phyloP scores from a whole-genome alignment of 2,113 vertebrate genomes.

The Tachuris rubrigastra region DNA sequence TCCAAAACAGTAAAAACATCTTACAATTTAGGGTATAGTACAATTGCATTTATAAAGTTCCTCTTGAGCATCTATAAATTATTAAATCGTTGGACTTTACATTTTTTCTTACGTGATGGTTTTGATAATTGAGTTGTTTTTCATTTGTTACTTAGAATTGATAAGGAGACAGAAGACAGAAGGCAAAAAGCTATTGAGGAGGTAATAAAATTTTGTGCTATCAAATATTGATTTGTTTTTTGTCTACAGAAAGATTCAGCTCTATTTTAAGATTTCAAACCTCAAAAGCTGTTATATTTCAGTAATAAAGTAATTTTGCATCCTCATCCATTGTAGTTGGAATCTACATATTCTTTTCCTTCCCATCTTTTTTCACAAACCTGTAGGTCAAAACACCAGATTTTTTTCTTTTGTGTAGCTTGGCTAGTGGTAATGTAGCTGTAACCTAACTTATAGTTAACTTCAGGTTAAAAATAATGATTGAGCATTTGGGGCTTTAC shows the following conservation, averaged over 20 bases:
- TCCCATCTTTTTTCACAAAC: background rate
- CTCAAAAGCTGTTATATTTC: background rate
- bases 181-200: conserved; percentile 95
- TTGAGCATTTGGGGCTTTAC: background rate
- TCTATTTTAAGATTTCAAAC: background rate
- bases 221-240: background rate
- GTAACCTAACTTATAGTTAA: background rate
- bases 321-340: background rate
- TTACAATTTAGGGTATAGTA: background rate
- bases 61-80: background rate
- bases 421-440: background rate
- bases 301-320: background rate
- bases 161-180: conserved; percentile 92
- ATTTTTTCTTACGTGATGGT: background rate
- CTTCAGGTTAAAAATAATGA: background rate
- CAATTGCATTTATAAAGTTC: background rate
- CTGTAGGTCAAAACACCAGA: background rate
- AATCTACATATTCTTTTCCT: background rate
- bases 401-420: background rate
- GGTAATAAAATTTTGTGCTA: conserved; percentile 72
- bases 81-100: background rate
- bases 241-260: accelerated
- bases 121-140: conserved; percentile 60
- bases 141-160: conserved; percentile 78
- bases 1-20: background rate